These are phyloP conservation scores for Cephus sareptanus DNA, from an alignment of 2,888 invertebrate species.

Conservation along the genomic window DNA sequence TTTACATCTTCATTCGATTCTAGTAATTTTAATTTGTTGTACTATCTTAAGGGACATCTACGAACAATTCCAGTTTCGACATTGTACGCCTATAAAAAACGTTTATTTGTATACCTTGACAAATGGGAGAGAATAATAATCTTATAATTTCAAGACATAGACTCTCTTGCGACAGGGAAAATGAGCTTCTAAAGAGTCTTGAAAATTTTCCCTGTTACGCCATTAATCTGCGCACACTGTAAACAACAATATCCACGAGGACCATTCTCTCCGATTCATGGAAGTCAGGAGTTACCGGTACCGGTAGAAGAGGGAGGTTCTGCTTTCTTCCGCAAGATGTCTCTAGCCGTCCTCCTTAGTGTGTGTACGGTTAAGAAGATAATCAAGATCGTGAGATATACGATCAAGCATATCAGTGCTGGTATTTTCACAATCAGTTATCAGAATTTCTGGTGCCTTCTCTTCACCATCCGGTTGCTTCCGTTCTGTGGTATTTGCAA, in stretches of 20 bases:
- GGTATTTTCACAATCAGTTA: slow-evolving; percentile 31
- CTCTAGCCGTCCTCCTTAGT: slow-evolving; percentile 47
- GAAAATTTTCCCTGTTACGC: not conserved
- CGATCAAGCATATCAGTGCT: slow-evolving; percentile 77
- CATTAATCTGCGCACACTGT: not conserved
- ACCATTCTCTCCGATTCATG: no score
- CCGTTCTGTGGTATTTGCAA: slow-evolving; percentile 59
- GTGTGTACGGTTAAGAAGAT: slow-evolving; percentile 78
- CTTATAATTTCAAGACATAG: slow-evolving; percentile 7
- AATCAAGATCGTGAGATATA: slow-evolving; percentile 85
- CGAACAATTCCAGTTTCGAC: not conserved
- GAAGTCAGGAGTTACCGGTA: not conserved
- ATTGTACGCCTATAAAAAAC: slow-evolving; percentile 30
- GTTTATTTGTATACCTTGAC: slow-evolving; percentile 34
- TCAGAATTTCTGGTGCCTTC: slow-evolving; percentile 12
- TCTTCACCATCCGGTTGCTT: slow-evolving; percentile 59
- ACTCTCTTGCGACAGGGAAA: not conserved
- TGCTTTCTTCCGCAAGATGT: not conserved
- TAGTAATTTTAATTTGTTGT: not conserved
- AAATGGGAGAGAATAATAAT: slow-evolving; percentile 30
- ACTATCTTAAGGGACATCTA: not conserved
- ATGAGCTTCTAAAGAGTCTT: not conserved
- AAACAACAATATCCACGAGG: not conserved
- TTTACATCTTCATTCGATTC: not conserved
- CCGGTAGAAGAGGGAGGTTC: not conserved